Conservation (phyloP, 2,888 invertebrate species). For the Lingula anatina region DNA sequence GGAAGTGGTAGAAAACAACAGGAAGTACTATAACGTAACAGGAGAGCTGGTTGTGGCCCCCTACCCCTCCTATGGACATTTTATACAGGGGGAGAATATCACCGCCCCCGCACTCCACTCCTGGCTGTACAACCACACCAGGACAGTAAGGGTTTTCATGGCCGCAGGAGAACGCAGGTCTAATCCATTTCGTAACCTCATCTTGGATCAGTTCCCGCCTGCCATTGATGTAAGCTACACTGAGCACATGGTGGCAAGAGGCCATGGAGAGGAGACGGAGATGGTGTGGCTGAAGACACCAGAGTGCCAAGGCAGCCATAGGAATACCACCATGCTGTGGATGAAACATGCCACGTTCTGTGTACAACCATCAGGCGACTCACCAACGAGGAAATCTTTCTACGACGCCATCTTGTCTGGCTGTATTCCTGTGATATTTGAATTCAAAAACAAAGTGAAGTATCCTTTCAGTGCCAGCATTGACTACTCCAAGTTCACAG, state of each 20-base stretch:
- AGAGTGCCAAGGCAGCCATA: conserved; percentile 12
- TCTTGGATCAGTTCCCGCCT: conserved; percentile 30
- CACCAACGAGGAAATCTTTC: conserved; percentile 37
- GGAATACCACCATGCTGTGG: conserved; percentile 25
- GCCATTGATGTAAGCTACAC: no score
- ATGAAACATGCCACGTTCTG: conserved; percentile 33
- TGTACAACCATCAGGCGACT: conserved; percentile 37
- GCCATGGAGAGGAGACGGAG: neutral
- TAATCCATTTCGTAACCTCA: conserved; percentile 20
- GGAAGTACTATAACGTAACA: conserved; percentile 1
- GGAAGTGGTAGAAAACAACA: conserved; percentile 5
- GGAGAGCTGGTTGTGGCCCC: conserved; percentile 24
- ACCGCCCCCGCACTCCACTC: no score
- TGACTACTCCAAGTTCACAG: conserved; percentile 15
- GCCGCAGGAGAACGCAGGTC: conserved; percentile 22
- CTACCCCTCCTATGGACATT: conserved; percentile 35
- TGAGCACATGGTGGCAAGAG: neutral
- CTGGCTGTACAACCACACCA: no score
- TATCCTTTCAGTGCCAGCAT: conserved; percentile 21
- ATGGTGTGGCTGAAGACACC: conserved; percentile 6
- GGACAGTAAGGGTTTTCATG: no score
- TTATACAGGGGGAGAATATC: conserved; percentile 1
- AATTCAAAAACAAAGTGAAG: conserved; percentile 7
- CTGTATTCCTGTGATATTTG: conserved; percentile 30
- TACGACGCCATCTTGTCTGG: conserved; percentile 34